Conservation (phyloP, 2,797 vertebrate species). For the Sebastes umbrosus region DNA sequence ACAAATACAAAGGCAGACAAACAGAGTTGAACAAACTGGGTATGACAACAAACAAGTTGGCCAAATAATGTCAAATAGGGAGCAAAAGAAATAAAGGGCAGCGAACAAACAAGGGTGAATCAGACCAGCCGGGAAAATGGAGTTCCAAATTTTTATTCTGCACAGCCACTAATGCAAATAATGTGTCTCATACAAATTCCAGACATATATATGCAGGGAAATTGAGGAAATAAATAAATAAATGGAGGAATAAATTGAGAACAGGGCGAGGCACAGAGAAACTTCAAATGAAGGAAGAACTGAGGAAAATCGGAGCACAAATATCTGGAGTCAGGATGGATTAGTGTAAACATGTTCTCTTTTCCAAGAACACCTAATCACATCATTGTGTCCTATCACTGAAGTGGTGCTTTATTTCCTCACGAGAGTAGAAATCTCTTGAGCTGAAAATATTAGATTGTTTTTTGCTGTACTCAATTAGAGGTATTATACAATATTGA, state of each 20-base stretch:
- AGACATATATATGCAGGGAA: conserved; percentile 33
- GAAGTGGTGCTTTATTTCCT: conserved; percentile 14
- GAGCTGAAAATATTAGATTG: not conserved
- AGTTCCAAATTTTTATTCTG: conserved; percentile 41
- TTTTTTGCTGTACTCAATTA: not conserved
- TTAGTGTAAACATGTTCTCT: conserved; percentile 52
- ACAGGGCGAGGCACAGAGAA: conserved; percentile 20
- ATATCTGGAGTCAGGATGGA: conserved; percentile 46
- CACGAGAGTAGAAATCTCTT: not conserved
- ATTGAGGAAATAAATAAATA: conserved; percentile 52
- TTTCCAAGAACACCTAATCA: conserved; percentile 34
- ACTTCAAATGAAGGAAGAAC: conserved; percentile 54
- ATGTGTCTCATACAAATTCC: conserved; percentile 47
- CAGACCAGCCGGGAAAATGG: conserved; percentile 29
- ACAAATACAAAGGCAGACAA: conserved; percentile 58
- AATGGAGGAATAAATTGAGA: conserved; percentile 53
- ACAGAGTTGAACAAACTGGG: conserved; percentile 61
- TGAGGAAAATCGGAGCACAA: conserved; percentile 39
- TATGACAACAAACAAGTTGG: conserved; percentile 71
- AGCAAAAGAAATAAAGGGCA: conserved; percentile 55
- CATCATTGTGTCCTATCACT: conserved; percentile 11
- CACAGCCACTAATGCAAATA: conserved; percentile 57
- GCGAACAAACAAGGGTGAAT: conserved; percentile 41
- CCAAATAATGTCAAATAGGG: conserved; percentile 67
- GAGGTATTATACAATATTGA: not conserved